phyloP scores from a whole-genome alignment of 1,140 invertebrate genomes.

The Acyrthosiphon pisum region DNA sequence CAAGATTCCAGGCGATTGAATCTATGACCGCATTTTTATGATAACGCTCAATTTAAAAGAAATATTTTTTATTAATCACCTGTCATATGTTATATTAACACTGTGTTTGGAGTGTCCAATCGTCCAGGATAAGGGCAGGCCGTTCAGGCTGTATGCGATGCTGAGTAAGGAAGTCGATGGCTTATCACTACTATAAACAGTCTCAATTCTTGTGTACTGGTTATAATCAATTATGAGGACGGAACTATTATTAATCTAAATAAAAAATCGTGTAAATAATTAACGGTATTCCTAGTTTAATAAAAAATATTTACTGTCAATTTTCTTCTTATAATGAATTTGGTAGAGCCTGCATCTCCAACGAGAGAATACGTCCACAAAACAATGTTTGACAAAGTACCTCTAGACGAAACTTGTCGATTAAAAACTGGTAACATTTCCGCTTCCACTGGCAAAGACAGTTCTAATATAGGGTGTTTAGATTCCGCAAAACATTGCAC shows the following conservation, averaged over 20 bases:
- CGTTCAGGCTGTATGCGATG: slow-evolving; percentile 85
- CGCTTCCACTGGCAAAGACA: slow-evolving; percentile 86
- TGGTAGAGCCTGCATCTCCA: slow-evolving; percentile 80
- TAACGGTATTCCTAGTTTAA: background rate
- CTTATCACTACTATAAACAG: slow-evolving; percentile 84
- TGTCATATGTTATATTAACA: slow-evolving; percentile 89
- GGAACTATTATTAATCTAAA: slow-evolving; percentile 77
- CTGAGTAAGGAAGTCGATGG: slow-evolving; percentile 75
- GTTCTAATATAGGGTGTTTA: slow-evolving; percentile 85
- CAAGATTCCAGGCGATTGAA: slow-evolving; percentile 91
- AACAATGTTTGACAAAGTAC: slow-evolving; percentile 81
- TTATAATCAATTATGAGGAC: slow-evolving; percentile 90
- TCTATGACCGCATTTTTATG: slow-evolving; percentile 59
- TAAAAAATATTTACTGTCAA: slow-evolving; percentile 68
- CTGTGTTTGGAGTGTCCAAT: slow-evolving; percentile 76
- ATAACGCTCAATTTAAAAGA: background rate
- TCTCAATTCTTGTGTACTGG: slow-evolving; percentile 84
- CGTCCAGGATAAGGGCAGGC: slow-evolving; percentile 80
- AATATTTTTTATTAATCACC: slow-evolving; percentile 61
- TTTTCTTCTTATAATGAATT: slow-evolving; percentile 81
- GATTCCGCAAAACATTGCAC: slow-evolving; percentile 78
- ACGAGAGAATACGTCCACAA: slow-evolving; percentile 80
- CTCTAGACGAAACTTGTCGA: slow-evolving; percentile 77
- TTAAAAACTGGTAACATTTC: slow-evolving; percentile 91
- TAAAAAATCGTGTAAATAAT: background rate